Evolutionary conservation across 2,113 vertebrate species (phyloP), one percentile per base, ranked within the genome.

Genomic region (Fulica atra): DNA sequence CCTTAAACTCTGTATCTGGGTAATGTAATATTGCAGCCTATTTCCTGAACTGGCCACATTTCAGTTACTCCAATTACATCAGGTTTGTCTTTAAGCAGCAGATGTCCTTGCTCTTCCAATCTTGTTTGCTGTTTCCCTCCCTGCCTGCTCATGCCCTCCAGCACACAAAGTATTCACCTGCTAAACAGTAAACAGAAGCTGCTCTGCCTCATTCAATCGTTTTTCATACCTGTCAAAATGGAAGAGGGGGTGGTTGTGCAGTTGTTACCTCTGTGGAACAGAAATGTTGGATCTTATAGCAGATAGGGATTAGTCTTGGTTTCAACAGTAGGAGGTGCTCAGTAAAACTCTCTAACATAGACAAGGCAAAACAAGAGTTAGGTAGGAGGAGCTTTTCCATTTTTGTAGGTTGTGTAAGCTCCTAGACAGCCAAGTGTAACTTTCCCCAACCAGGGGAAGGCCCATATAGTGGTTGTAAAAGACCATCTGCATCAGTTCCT

Each of bases 11-110:
- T 87, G 21, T 54, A 11, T 70, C 77, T 82, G 84, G 64, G 54
- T 80, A 96, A 95, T 86, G 81, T 54, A 94, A 89, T 94, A 89
- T 89, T 77, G 80, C 71, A 92, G 63, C 71, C 81, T 77, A 19
- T 90, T 94, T 96, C 93, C 94, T 66, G 74, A 73, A 83, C 60
- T 46, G 74, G 68, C 48, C 81, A 73, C 71, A 80, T 93, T 93
- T 93, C 81, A 93, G 66, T 87, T 96, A 63, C 71, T 94, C 40
- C 89, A 88, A 73, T 92, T 94, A 89, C 63, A 73, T 10, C 54
- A 80, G 59, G 80, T 89, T 66, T 93, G 71, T 93, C 79, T 92
- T 92, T 60, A 73, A 92, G 85, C 63, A 94, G 54, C 63, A 82
- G 79, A 89, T 80, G 87, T 80, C 74, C 87, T 95, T 95, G 81